Evolutionary conservation across 1,140 invertebrate species (phyloP), one percentile per base, ranked within the genome.

Genomic region (Cecropterus lyciades): DNA sequence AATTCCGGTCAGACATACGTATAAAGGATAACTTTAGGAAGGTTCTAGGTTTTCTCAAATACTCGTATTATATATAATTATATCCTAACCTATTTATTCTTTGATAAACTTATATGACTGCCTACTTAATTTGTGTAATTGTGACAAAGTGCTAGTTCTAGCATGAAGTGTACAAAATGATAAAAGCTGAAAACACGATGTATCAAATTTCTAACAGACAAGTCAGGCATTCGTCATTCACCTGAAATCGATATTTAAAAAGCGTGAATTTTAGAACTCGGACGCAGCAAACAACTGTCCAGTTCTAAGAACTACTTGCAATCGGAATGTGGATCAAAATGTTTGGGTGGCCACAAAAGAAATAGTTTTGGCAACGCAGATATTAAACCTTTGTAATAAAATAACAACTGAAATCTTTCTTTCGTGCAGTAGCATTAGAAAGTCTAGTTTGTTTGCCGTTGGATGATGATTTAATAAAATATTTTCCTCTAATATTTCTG

Each of bases 251-350:
- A 53, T 64, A 52, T 64, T 64, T 53, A 64, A 64, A 64, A 64
- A 64, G 60, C 60, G 60, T 64, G 37, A 64, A 64, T 64, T 42
- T 53, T 53, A 64, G 40, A 64, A 52, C 60, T 64, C 49, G 60
- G 40, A 63, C 48, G 60, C 48, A 45, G 49, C 17, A 15, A 43
- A 27, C 33, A 52, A 49, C 42, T 57, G 13, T 9, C 7, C 37
- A 30, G 33, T 64, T 64, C 49, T 6, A 42, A 64, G 60, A 64
- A 64, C 33, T 52, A 37, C n/a, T 64, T 43, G 15, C n/a, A 52
- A 64, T 53, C 33, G 60, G 37, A 52, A 53, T 53, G 17, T 53
- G 49, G 60, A 64, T 52, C 49, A 43, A 64, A 60, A 42, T 64
- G 15, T 40, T 27, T 24, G 60, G 37, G 60, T 53, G 37, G 37